Evolutionary conservation across 2,113 vertebrate species (phyloP).

Genomic region (Ivindomyrus marchei): DNA sequence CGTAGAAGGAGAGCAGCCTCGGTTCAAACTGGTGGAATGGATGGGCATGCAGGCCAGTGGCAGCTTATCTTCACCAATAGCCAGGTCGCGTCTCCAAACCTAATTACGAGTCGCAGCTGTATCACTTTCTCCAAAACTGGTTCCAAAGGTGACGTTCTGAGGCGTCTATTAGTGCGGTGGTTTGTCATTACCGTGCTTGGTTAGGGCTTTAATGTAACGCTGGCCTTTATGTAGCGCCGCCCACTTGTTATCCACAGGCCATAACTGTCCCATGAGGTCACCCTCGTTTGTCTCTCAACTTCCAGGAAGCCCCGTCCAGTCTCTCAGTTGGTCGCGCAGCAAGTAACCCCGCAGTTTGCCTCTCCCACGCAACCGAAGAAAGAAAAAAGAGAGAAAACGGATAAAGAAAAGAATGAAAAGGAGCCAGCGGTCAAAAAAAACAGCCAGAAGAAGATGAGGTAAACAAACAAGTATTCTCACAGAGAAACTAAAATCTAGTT

Average conservation of each 20-base stretch:
- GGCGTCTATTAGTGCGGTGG: neutral
- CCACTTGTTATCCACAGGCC: neutral
- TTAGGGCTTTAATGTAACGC: neutral
- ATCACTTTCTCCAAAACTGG: neutral
- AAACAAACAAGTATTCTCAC: conserved; percentile 20
- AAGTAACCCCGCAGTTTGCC: conserved; percentile 96
- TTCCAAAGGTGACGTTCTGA: neutral
- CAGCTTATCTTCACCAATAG: neutral
- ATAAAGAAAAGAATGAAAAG: conserved; percentile 91
- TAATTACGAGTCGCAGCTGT: neutral
- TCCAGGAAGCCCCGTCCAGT: conserved; percentile 95
- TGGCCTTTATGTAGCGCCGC: neutral
- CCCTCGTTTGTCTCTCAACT: conserved; percentile 17
- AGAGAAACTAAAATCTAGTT: neutral
- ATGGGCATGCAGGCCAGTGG: neutral
- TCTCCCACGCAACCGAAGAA: conserved; percentile 95
- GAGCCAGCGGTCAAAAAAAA: conserved; percentile 93
- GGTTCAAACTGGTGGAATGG: neutral
- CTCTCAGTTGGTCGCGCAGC: conserved; percentile 94
- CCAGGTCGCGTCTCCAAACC: neutral
- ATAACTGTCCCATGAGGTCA: conserved; percentile 1
- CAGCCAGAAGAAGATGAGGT: conserved; percentile 96
- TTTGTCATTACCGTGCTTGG: neutral
- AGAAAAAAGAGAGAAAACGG: conserved; percentile 93
- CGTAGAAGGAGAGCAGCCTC: neutral